Evolutionary conservation across 2,888 invertebrate species (phyloP), one percentile per base, ranked within the genome.

Genomic region (Ophion costatus): DNA sequence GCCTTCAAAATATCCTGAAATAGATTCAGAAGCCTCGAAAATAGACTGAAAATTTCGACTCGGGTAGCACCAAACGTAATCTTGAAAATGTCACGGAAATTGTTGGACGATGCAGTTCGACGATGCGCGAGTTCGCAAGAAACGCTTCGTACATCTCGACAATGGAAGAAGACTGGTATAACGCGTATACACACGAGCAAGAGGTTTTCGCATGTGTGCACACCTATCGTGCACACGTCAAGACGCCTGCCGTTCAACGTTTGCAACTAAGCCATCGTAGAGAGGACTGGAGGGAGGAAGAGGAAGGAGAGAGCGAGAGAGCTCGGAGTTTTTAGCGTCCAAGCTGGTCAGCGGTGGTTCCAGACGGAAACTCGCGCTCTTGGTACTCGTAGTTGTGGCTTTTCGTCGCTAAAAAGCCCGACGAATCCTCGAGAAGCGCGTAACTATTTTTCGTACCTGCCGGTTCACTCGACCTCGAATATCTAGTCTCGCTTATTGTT

Each of bases 361-460:
- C 69, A 80, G 63, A 74, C 78, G 77, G 57, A 51, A 81, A 84
- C 59, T 69, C 74, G 80, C 76, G 71, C 67, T 67, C 73, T 74
- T 80, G 59, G 77, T n/a, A 45, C 59, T 76, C 64, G 45, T 69
- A 63, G 64, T 67, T 69, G 70, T 64, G 51, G 57, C 63, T 22
- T 63, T 75, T 56, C 57, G 57, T 57, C 17, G 69, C 45, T 59
- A n/a, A 69, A 78, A 42, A 10, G 24, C 61, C 51, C 17, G 45
- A 29, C 45, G 5, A 24, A 14, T n/a, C 11, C 38, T 38, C n/a
- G 38, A 9, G 14, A 38, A 33, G 2, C 59, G 51, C 14, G 67
- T 33, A 38, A 77, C n/a, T 59, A 45, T 29, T 67, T 69, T 24
- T 57, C 29, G 42, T 33, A 29, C 17, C 29, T 22, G 51, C 61